Percentiles rank a stretch among this genome's conserved stretches.
phyloP scores from a whole-genome alignment of 2,797 vertebrate genomes.

The Pitangus sulphuratus region DNA sequence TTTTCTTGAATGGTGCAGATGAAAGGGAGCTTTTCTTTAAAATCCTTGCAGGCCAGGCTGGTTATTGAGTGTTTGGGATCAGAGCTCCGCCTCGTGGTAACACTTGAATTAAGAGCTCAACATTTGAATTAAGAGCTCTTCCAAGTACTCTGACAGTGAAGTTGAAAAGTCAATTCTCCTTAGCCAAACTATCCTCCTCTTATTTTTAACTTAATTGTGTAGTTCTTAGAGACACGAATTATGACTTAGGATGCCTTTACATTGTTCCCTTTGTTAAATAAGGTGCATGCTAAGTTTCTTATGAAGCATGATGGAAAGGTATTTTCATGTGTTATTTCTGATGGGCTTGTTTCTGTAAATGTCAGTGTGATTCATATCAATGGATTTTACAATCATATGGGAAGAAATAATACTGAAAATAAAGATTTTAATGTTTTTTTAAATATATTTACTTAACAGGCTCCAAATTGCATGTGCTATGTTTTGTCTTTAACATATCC shows the following conservation, averaged over 20 bases:
- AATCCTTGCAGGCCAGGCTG: neutral
- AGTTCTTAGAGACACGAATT: neutral
- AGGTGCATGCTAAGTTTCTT: neutral
- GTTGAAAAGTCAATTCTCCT: neutral
- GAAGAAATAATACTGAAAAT: neutral
- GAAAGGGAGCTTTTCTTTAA: neutral
- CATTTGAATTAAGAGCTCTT: neutral
- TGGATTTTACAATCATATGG: neutral
- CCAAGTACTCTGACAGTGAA: fast-evolving
- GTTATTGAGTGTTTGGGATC: neutral
- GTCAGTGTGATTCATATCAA: neutral
- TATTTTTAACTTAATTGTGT: neutral
- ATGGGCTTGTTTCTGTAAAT: neutral
- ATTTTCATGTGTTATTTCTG: neutral
- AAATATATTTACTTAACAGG: neutral
- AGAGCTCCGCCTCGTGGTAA: constrained; percentile 15
- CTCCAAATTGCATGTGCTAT: neutral
- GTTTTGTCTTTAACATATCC: neutral
- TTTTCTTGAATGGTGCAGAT: fast-evolving
- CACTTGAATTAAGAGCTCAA: neutral
- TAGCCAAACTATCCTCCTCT: neutral
- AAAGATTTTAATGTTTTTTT: neutral
- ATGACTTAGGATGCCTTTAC: neutral
- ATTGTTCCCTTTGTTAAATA: neutral
- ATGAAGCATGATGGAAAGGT: neutral